Evolutionary conservation across 1,140 invertebrate species (phyloP).

Genomic region (Tetranychus cinnabarinus): DNA sequence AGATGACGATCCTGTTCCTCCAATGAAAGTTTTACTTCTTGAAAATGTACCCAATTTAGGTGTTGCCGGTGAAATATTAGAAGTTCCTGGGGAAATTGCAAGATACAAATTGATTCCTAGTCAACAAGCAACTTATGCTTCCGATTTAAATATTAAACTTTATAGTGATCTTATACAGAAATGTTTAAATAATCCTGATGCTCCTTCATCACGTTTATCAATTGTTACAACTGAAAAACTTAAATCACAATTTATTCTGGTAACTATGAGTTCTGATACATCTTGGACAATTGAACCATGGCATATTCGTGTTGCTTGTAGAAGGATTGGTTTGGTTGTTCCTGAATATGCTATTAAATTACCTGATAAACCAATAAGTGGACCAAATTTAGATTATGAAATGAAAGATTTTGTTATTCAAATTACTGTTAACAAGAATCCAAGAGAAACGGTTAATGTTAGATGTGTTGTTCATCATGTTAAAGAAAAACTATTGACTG

Average conservation of each 20-base stretch:
- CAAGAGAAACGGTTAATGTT: constrained; percentile 18
- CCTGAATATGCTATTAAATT: constrained; percentile 42
- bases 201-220: background rate
- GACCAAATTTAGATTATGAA: constrained; percentile 47
- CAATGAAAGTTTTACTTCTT: constrained; percentile 40
- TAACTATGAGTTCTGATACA: constrained; percentile 46
- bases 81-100: constrained; percentile 31
- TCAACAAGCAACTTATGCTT: constrained; percentile 54
- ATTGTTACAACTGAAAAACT: constrained; percentile 5
- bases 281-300: constrained; percentile 57
- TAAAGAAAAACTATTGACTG: background rate
- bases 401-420: constrained; percentile 53
- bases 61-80: constrained; percentile 39
- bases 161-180: constrained; percentile 21
- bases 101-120: constrained; percentile 45
- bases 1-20: constrained; percentile 23
- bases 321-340: constrained; percentile 37
- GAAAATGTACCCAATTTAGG: constrained; percentile 46
- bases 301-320: constrained; percentile 45
- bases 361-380: constrained; percentile 41
- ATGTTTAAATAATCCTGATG: background rate
- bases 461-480: constrained; percentile 20
- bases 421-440: constrained; percentile 40
- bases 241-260: constrained; percentile 16
- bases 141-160: constrained; percentile 46